phyloP scores from a whole-genome alignment of 1,140 invertebrate species.

The Cheumatopsyche charites region DNA sequence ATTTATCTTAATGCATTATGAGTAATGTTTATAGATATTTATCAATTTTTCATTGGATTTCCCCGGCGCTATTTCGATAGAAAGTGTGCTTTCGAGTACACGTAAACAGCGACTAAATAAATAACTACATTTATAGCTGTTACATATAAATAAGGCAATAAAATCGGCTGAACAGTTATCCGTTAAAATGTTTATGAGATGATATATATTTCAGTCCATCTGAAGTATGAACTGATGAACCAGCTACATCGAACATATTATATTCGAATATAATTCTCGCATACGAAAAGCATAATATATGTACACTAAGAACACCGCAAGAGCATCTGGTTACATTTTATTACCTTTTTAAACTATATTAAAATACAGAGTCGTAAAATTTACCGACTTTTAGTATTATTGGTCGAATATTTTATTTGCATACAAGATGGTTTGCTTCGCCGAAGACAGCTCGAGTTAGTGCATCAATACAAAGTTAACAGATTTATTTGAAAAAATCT shows the following conservation, averaged over 20 bases:
- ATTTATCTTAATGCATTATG: too few relatives aligned
- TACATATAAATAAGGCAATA: not conserved
- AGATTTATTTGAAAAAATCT: too few relatives aligned
- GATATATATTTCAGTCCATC: not conserved
- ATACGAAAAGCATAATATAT: slow-evolving; percentile 6
- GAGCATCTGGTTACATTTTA: slow-evolving; percentile 14
- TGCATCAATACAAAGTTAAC: too few relatives aligned
- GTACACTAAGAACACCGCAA: not conserved
- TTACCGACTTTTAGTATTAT: slow-evolving; percentile 16
- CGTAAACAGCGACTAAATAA: too few relatives aligned
- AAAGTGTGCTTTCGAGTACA: too few relatives aligned
- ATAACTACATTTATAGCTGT: too few relatives aligned
- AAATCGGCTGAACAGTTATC: not conserved
- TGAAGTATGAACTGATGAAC: not conserved
- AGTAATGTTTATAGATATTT: too few relatives aligned
- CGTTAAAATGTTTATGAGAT: slow-evolving; percentile 16
- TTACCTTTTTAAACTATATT: slow-evolving; percentile 19
- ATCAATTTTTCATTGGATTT: too few relatives aligned
- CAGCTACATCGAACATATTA: not conserved
- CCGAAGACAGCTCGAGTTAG: too few relatives aligned
- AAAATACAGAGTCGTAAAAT: slow-evolving; percentile 20
- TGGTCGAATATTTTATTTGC: not conserved
- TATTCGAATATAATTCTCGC: slow-evolving; percentile 15
- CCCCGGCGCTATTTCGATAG: too few relatives aligned
- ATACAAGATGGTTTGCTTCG: not conserved